These are phyloP conservation scores for Eurypyga helias DNA, from an alignment of 2,113 vertebrate species.

Conservation along the genomic window DNA sequence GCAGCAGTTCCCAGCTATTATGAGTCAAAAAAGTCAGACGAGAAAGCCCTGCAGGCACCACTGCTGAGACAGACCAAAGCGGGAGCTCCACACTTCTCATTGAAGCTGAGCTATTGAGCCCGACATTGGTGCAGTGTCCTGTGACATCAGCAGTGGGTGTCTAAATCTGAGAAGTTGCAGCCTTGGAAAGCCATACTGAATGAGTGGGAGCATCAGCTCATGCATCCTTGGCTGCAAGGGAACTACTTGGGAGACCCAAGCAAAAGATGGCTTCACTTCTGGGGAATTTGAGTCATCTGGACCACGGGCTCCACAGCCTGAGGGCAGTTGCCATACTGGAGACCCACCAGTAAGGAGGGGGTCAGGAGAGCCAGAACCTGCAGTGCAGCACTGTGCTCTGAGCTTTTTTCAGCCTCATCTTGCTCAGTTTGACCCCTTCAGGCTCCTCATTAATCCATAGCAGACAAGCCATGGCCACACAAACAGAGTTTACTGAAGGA, in stretches of 20 bases:
- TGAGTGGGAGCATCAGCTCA: neutral
- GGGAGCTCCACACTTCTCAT: neutral
- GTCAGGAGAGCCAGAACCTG: neutral
- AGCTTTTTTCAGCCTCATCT: neutral
- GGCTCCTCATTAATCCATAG: conserved; percentile 63
- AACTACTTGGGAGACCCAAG: neutral
- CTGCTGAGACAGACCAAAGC: neutral
- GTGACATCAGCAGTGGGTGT: neutral
- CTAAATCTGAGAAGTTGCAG: neutral
- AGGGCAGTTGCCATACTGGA: neutral
- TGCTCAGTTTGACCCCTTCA: conserved; percentile 35
- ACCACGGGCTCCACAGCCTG: neutral
- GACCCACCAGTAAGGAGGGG: neutral
- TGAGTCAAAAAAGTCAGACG: neutral
- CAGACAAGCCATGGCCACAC: conserved; percentile 57
- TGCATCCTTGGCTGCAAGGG: neutral
- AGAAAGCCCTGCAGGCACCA: neutral
- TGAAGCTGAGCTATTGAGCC: neutral
- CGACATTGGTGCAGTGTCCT: neutral
- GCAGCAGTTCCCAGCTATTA: neutral
- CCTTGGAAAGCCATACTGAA: neutral
- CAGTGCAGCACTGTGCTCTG: neutral
- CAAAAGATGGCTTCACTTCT: neutral
- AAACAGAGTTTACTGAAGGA: conserved; percentile 59
- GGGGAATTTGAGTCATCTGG: neutral